A percentile compares a stretch with the other conserved stretches of the same genome.
These are phyloP conservation scores for Apodemia zela DNA, from an alignment of 2,888 invertebrate genomes.

Conservation along the genomic window DNA sequence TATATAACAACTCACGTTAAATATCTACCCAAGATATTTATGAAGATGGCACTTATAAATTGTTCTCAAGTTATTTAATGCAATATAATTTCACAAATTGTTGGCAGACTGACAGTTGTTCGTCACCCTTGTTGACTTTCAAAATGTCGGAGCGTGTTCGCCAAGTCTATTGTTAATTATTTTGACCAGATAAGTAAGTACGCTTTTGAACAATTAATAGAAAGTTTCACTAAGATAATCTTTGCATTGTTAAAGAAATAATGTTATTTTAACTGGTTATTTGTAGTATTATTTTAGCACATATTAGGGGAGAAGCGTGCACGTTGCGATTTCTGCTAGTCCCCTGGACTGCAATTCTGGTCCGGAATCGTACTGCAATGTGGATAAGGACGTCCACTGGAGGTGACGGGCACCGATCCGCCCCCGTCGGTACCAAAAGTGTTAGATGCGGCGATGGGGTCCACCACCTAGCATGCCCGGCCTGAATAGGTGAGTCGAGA, in stretches of 20 bases:
- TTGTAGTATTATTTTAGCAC: no score
- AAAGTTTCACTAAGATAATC: not conserved
- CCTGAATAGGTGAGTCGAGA: no score
- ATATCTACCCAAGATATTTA: slow-evolving; percentile 5
- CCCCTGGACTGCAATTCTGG: no score
- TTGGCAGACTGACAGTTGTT: slow-evolving; percentile 27
- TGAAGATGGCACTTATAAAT: slow-evolving; percentile 16
- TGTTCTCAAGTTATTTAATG: slow-evolving; percentile 27
- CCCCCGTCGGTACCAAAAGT: no score
- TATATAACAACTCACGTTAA: not conserved
- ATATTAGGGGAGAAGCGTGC: no score
- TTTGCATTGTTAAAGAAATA: not conserved
- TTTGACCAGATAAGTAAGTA: slow-evolving; percentile 6
- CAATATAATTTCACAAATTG: slow-evolving; percentile 28
- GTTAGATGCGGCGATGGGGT: no score
- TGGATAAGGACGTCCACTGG: no score
- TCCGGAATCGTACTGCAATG: no score
- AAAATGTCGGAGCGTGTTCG: slow-evolving; percentile 9
- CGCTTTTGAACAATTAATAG: not conserved
- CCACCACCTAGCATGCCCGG: no score
- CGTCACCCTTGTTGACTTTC: slow-evolving; percentile 21
- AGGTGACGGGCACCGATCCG: no score
- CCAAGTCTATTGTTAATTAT: slow-evolving; percentile 8
- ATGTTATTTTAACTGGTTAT: no score
- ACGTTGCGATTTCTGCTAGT: no score